Conservation (phyloP, 2,797 vertebrate species). For the Chelon auratus region DNA sequence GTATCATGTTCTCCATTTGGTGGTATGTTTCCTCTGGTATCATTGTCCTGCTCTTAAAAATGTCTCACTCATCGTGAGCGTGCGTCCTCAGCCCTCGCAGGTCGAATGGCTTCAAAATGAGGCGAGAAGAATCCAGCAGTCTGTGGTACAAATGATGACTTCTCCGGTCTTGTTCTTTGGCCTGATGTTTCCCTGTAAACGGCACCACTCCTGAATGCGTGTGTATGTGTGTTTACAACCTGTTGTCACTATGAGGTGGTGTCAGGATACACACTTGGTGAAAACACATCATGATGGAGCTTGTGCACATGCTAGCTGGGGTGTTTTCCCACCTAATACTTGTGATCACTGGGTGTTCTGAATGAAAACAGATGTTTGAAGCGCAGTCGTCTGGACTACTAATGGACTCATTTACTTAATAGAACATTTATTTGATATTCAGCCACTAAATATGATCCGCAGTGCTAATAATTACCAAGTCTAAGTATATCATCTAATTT, state of each 20-base stretch:
- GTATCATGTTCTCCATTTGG: background rate
- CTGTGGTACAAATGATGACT: conserved; percentile 71
- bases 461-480: too few relatives aligned
- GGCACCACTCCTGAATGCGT: conserved; percentile 36
- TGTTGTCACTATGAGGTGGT: conserved; percentile 30
- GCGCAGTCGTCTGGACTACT: too few relatives aligned
- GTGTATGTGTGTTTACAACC: conserved; percentile 39
- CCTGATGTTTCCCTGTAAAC: conserved; percentile 50
- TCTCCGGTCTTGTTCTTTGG: conserved; percentile 33
- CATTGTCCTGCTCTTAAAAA: conserved; percentile 1
- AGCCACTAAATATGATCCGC: too few relatives aligned
- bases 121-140: conserved; percentile 71
- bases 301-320: conserved; percentile 24
- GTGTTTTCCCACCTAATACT: conserved; percentile 2
- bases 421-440: too few relatives aligned
- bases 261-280: conserved; percentile 8
- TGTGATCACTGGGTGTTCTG: conserved; percentile 43
- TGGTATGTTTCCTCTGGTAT: background rate
- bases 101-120: conserved; percentile 75
- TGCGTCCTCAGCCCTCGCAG: conserved; percentile 70
- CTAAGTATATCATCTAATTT: background rate
- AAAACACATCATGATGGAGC: background rate
- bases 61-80: conserved; percentile 27
- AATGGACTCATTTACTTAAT: too few relatives aligned
- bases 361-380: background rate